These are phyloP conservation scores for Tringa solitaria DNA, from an alignment of 2,113 vertebrate species.

Conservation along the genomic window DNA sequence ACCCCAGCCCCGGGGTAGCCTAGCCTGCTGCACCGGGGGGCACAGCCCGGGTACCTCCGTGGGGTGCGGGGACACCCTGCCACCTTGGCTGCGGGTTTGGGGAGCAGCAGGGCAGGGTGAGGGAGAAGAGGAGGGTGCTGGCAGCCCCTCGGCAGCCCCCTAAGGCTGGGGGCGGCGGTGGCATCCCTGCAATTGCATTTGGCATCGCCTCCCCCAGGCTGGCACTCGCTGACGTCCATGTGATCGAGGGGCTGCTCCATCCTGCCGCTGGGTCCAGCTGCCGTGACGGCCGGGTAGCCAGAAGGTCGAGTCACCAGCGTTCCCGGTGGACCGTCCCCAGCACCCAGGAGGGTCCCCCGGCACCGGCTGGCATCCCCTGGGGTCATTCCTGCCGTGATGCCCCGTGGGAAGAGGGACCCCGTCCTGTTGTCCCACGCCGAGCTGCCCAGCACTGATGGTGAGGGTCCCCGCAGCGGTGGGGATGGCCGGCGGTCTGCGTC, in stretches of 20 bases:
- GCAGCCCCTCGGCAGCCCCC: background rate
- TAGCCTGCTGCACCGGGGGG: fast-evolving
- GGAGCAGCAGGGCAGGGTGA: fast-evolving
- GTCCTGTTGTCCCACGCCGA: background rate
- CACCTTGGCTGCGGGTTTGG: background rate
- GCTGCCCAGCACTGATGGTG: background rate
- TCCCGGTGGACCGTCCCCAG: background rate
- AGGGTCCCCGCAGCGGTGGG: background rate
- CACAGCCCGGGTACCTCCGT: fast-evolving
- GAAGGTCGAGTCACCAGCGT: constrained; percentile 13
- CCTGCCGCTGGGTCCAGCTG: background rate
- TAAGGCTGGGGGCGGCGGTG: background rate
- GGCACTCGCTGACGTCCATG: constrained; percentile 16
- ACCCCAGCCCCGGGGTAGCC: background rate
- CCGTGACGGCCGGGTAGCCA: background rate
- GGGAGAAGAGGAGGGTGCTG: background rate
- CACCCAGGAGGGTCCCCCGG: background rate
- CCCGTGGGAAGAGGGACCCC: background rate
- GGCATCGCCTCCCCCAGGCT: constrained; percentile 15
- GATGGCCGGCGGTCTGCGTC: background rate
- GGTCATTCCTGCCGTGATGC: background rate
- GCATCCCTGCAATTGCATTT: constrained; percentile 13
- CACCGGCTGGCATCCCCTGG: background rate
- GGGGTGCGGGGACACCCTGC: background rate
- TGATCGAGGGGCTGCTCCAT: constrained; percentile 1